Conservation (phyloP, 2,888 invertebrate genomes). For the Drosophila emarginata region DNA sequence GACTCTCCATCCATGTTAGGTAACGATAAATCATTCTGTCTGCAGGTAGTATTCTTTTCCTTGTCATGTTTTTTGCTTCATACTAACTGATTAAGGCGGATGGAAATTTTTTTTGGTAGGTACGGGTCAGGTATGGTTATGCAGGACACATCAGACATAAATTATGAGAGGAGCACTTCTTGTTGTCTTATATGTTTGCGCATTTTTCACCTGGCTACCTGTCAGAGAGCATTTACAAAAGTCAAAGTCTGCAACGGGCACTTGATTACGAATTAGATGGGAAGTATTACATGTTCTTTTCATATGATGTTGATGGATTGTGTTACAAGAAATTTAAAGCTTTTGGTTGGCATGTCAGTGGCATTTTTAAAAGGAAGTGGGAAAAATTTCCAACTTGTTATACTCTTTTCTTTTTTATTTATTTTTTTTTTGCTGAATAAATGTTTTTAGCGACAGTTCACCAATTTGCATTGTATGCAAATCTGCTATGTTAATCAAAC, state of each 20-base stretch:
- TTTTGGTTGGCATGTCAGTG: background rate
- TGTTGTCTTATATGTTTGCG: constrained; percentile 53
- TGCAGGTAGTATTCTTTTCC: background rate
- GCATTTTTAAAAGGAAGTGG: background rate
- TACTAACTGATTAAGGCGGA: no score
- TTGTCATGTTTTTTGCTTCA: no score
- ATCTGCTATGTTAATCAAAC: constrained; percentile 41
- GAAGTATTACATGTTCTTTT: background rate
- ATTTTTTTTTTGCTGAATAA: background rate
- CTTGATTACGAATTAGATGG: background rate
- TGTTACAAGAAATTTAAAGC: background rate
- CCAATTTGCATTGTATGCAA: background rate
- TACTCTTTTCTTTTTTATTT: background rate
- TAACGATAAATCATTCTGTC: constrained; percentile 5
- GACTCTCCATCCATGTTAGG: background rate
- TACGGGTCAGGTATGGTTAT: background rate
- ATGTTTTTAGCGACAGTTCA: background rate
- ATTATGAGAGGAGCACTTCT: constrained; percentile 62
- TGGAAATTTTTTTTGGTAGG: constrained; percentile 8
- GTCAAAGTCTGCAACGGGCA: constrained; percentile 29
- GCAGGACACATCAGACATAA: constrained; percentile 57
- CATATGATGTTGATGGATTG: background rate
- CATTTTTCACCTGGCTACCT: constrained; percentile 43
- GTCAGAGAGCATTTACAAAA: constrained; percentile 32
- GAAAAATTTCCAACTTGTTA: background rate